Evolutionary conservation across 2,888 invertebrate genomes (phyloP), one percentile per base, ranked within the genome.

Genomic region (Mycalesis mineus): DNA sequence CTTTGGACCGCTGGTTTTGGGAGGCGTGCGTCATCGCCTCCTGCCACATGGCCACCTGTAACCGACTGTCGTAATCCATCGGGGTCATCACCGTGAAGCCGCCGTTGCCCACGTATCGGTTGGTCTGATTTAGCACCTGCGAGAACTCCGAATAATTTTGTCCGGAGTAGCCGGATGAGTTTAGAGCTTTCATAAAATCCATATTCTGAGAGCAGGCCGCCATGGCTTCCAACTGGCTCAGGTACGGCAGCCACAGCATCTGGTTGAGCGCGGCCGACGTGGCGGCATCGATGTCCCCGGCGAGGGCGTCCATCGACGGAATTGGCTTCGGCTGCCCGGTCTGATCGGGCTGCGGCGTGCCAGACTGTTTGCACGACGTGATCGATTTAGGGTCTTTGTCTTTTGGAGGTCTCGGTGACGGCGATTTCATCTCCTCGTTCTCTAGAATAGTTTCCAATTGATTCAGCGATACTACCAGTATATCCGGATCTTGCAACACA

Each of bases 191-290:
- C 57, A 92, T 71, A 66, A 92, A 88, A 52, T 93, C 93, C 63
- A 91, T 81, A 66, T 88, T 91, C 68, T 91, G 88, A 57, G 91
- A 84, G 74, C 86, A 92, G 50, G 86, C 91, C 78, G 88, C 91
- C 77, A 91, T 90, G 7, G 91, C 89, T 71, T 93, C 93, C 55
- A 93, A 75, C 70, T 93, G 93, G 67, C 90, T 91, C 42, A 93
- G 72, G 71, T 94, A 95, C 0, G 94, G 94, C 51, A 94, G 77
- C 94, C 94, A 95, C 64, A 94, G 76, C 93, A 95, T 94, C 72
- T 94, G 94, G 70, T 92, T 93, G 49, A 94, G 86, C 2, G 94
- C 92, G 0, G 93, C 93, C 47, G 93, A 90, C 1, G 93, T 93
- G 0, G 94, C 94, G 0, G 93, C 92, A 70, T 94, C 93, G 42